A percentile compares a stretch with the other conserved stretches of the same genome.
phyloP scores from a whole-genome alignment of 64 coral and sea anemone genomes.

The Pachyseris speciosa region DNA sequence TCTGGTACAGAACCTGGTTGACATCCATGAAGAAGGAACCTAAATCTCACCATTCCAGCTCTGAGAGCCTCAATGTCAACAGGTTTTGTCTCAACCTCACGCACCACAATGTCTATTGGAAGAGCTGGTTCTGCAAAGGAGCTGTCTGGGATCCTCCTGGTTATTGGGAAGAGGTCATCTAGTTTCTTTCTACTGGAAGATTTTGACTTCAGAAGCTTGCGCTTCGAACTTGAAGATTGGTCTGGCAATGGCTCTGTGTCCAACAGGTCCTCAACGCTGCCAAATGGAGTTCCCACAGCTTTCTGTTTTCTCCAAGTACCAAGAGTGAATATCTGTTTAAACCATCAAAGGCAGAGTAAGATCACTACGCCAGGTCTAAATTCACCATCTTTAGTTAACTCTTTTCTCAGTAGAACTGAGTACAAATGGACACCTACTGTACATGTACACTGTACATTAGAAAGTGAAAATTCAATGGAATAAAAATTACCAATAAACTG shows the following conservation, averaged over 20 bases:
- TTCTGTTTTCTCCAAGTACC: slow-evolving; percentile 83
- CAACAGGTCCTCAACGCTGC: slow-evolving; percentile 60
- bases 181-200: slow-evolving; percentile 69
- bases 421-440: too few species aligned
- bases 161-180: slow-evolving; percentile 79
- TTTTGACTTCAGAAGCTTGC: slow-evolving; percentile 77
- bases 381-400: too few species aligned
- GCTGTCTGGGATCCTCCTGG: background rate
- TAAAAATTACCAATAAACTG: too few species aligned
- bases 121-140: background rate
- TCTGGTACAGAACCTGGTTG: slow-evolving; percentile 85
- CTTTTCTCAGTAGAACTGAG: too few species aligned
- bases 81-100: slow-evolving; percentile 84
- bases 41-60: slow-evolving; percentile 79
- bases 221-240: slow-evolving; percentile 64
- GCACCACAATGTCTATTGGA: slow-evolving; percentile 77
- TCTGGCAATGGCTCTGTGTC: slow-evolving; percentile 55
- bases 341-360: background rate
- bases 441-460: too few species aligned
- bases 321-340: slow-evolving; percentile 82
- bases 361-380: too few species aligned
- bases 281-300: slow-evolving; percentile 66
- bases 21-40: slow-evolving; percentile 71
- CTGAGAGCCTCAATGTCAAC: slow-evolving; percentile 81
- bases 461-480: too few species aligned